Evolutionary conservation across 2,113 vertebrate genomes (phyloP).

Genomic region (Rhagologus leucostigma): DNA sequence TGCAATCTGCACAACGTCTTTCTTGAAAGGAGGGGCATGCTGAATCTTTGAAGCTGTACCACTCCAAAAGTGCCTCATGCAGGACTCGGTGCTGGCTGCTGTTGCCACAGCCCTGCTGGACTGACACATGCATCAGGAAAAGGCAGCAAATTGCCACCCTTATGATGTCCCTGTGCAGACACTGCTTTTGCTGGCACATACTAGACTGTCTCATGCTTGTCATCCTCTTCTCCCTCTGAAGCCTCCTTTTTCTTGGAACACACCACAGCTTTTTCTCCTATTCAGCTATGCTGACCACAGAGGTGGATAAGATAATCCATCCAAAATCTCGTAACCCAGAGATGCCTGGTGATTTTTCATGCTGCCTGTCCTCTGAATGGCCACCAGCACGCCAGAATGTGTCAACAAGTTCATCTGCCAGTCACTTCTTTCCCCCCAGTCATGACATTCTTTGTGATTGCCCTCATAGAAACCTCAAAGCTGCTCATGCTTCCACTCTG

Average conservation of each 20-base stretch:
- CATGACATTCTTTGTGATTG: neutral
- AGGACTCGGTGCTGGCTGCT: rapidly evolving
- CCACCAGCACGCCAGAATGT: neutral
- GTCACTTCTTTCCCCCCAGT: neutral
- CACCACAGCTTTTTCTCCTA: neutral
- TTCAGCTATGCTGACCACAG: neutral
- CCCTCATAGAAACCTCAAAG: neutral
- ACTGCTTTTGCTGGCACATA: neutral
- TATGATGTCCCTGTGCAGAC: rapidly evolving
- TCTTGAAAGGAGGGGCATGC: neutral
- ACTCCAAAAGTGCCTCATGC: rapidly evolving
- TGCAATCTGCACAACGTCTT: neutral
- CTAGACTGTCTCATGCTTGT: neutral
- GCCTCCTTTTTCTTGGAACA: neutral
- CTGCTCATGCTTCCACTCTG: neutral
- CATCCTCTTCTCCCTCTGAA: neutral
- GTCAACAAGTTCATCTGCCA: neutral
- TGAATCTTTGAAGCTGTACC: neutral
- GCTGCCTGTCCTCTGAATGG: neutral
- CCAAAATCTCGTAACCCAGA: neutral
- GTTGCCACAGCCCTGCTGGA: neutral
- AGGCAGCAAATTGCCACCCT: neutral
- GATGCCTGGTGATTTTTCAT: neutral
- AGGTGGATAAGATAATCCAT: neutral
- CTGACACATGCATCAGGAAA: rapidly evolving